Evolutionary conservation across 2,797 vertebrate genomes (phyloP).

Genomic region (Xenops minutus): DNA sequence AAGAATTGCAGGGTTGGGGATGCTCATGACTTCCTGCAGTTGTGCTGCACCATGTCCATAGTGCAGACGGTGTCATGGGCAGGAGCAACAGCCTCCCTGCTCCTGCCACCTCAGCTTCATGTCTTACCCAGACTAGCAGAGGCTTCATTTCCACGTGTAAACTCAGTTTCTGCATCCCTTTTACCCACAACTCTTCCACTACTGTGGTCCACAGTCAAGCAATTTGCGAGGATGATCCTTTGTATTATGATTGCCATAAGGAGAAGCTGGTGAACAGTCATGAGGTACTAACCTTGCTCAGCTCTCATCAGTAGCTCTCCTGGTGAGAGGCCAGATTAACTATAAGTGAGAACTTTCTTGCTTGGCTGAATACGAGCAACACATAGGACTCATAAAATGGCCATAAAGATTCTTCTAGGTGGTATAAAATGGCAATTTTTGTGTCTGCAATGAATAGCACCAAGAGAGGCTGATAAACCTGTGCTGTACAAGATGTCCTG

Average conservation of each 20-base stretch:
- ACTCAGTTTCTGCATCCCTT: not conserved
- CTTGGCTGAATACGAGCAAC: not conserved
- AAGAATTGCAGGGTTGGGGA: not conserved
- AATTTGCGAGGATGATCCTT: not conserved
- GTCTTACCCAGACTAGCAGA: not conserved
- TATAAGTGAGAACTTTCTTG: not conserved
- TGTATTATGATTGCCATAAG: not conserved
- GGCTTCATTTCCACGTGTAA: not conserved
- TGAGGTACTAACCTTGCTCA: not conserved
- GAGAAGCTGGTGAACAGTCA: not conserved
- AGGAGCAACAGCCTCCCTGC: not conserved
- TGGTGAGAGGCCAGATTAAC: not conserved
- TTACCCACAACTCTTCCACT: not conserved
- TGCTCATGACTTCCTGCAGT: not conserved
- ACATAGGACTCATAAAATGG: not conserved
- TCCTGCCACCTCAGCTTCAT: not conserved
- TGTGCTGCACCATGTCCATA: fast-evolving
- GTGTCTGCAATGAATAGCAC: not conserved
- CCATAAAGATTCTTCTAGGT: not conserved
- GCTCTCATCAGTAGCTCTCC: not conserved
- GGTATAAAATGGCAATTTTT: not conserved
- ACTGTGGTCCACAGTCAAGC: not conserved
- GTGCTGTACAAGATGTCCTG: not conserved
- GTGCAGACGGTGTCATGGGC: not conserved
- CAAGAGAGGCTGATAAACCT: not conserved